Evolutionary conservation across 2,888 invertebrate species (phyloP), one percentile per base, ranked within the genome.

Genomic region (Oscheius myriophilus): DNA sequence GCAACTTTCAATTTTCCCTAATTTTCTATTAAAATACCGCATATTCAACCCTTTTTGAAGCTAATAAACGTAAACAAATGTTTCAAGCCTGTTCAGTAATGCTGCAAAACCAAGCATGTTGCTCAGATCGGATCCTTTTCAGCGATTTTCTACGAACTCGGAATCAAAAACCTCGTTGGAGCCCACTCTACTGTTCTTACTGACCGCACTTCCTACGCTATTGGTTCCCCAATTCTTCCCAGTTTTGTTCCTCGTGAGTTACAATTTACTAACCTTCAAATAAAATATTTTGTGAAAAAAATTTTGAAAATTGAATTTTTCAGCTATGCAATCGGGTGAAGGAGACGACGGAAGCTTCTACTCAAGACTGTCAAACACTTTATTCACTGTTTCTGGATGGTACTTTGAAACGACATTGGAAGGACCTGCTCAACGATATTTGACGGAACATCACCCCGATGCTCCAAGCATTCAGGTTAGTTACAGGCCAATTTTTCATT

Each of bases 111-210:
- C n/a, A n/a, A n/a, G n/a, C n/a, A n/a, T n/a, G n/a, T n/a, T n/a
- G n/a, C n/a, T n/a, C n/a, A n/a, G n/a, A n/a, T n/a, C n/a, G n/a
- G n/a, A n/a, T n/a, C n/a, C n/a, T 33, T 33, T 33, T 23, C 65
- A 65, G 65, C 65, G 12, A 54, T 55, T 33, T 65, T 65, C 26
- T 55, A 65, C 42, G 46, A 55, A 41, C 16, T 65, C 12, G 65
- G 65, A 18, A 45, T 65, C 2, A 54, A 26, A 18, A 65, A 53
- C 33, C 43, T 65, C 23, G 45, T 65, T 23, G 65, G 65, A 7
- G 53, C 65, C 23, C 65, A 65, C n/a, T 54, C 65, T 18, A 65
- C 54, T 11, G 55, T 45, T 25, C 26, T 65, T 11, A 54, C 51
- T n/a, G 65, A 65, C 14, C 18, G 65, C 18, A 65, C 65, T n/a